These are phyloP conservation scores for Ichneumoninae sp. DNA, from an alignment of 2,888 invertebrate species.

Conservation along the genomic window DNA sequence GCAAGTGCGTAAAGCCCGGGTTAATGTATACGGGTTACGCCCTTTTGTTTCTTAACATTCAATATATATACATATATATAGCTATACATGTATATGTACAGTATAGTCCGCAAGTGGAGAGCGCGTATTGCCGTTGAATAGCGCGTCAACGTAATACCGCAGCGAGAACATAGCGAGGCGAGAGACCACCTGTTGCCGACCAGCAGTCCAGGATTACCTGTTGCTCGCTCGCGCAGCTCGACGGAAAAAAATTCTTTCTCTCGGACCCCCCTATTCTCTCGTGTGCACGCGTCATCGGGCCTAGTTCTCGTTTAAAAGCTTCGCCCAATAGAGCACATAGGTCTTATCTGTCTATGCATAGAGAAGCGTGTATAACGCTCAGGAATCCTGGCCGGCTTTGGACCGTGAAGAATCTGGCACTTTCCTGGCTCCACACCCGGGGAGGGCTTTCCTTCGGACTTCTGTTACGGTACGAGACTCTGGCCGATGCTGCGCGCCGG, in stretches of 20 bases:
- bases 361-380: constrained; percentile 33
- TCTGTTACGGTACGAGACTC: constrained; percentile 31
- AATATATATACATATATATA: not conserved
- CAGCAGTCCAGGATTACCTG: constrained; percentile 53
- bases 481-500: not conserved
- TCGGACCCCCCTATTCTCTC: constrained; percentile 10
- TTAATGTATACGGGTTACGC: too few species aligned
- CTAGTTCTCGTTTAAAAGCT: constrained; percentile 15
- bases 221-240: constrained; percentile 53
- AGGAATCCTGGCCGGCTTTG: constrained; percentile 51
- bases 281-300: constrained; percentile 39
- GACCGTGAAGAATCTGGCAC: constrained; percentile 60
- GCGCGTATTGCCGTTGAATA: not conserved
- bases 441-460: constrained; percentile 24
- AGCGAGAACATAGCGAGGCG: constrained; percentile 8
- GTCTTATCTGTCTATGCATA: constrained; percentile 15
- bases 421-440: constrained; percentile 42
- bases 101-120: constrained; percentile 3
- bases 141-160: constrained; percentile 25
- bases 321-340: not conserved
- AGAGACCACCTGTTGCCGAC: constrained; percentile 63
- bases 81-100: not conserved
- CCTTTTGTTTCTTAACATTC: not conserved
- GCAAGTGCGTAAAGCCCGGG: too few species aligned
- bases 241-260: constrained; percentile 48